Evolutionary conservation across 2,888 invertebrate genomes (phyloP).

Genomic region (Monoplex corrugatus): DNA sequence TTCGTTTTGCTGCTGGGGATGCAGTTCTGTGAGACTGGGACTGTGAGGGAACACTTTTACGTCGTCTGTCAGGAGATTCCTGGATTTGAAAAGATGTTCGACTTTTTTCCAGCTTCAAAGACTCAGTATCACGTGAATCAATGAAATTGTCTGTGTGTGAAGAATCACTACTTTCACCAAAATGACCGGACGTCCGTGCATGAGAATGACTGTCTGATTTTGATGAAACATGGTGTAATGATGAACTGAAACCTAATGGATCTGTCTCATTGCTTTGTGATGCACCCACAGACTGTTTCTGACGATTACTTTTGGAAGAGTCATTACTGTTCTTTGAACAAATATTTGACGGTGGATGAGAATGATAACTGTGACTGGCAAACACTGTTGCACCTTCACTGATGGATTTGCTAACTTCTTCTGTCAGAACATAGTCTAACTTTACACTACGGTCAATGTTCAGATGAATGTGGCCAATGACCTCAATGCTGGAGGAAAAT

Average conservation of each 20-base stretch:
- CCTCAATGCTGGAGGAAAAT: conserved; percentile 59
- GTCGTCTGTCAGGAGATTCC: conserved; percentile 29
- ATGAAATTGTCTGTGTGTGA: neutral
- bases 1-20: conserved; percentile 40
- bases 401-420: conserved; percentile 58
- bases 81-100: neutral
- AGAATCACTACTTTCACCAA: conserved; percentile 28
- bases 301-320: conserved; percentile 29
- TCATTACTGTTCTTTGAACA: neutral
- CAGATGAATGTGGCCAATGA: conserved; percentile 59
- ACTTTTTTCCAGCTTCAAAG: neutral
- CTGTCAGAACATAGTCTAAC: conserved; percentile 59
- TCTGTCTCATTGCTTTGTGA: conserved; percentile 25
- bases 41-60: conserved; percentile 14
- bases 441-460: conserved; percentile 58
- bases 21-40: neutral
- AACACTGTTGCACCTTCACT: conserved; percentile 58
- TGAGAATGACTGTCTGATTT: conserved; percentile 9
- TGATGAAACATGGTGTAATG: neutral
- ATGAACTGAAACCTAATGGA: neutral
- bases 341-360: conserved; percentile 55
- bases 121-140: neutral
- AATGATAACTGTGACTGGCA: conserved; percentile 60
- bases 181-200: neutral
- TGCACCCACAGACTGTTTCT: conserved; percentile 16